Base-by-base conservation (phyloP, 2,797 vertebrate species). In the Lates japonicus region DNA sequence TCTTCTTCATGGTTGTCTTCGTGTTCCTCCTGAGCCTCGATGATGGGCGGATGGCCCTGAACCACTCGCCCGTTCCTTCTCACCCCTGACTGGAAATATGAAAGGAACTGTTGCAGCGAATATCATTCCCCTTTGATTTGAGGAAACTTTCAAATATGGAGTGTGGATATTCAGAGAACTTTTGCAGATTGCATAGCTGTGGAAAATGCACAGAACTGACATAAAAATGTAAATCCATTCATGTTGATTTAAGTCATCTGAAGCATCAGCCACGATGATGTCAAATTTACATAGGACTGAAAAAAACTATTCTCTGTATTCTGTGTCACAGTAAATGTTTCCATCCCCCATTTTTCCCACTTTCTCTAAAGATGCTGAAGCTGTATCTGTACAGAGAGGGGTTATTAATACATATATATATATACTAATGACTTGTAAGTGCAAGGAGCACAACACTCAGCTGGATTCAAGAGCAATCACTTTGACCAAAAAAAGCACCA, bases 21-120 rank as follows among this genome's bases (percentile, higher is more conserved):
- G 0, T 83, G 80, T 33, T 91, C 90, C 41, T 80, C 81, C 74
- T 81, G 88, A 9, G 80, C 77, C 67, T 94, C 92, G 0, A 75
- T 79, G 74, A 93, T 86, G 57, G 91, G 86, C 1, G 91, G 88
- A 46, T 85, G 93, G 64, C 93, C 90, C 72, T 93, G 93, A 80
- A 93, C 82, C 70, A 95, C 81, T 14, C 78, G 89, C 13, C 95
- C 95, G 0, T 95, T 96, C 70, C 92, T 93, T 70, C 87, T 93
- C 65, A 89, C 87, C n/a, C 77, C 83, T 10, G 90, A 70, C 95
- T 96, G 78, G n/a, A 64, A 80, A 35, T 5, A 16, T 19, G 12
- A 63, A 54, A 60, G 22, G 11, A 63, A 35, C n/a, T 9, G 44
- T 33, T 42, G 19, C 4, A 0, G 55, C 17, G 33, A 69, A 22